Evolutionary conservation across 2,797 vertebrate genomes (phyloP).

Genomic region (Darevskia nairensis): DNA sequence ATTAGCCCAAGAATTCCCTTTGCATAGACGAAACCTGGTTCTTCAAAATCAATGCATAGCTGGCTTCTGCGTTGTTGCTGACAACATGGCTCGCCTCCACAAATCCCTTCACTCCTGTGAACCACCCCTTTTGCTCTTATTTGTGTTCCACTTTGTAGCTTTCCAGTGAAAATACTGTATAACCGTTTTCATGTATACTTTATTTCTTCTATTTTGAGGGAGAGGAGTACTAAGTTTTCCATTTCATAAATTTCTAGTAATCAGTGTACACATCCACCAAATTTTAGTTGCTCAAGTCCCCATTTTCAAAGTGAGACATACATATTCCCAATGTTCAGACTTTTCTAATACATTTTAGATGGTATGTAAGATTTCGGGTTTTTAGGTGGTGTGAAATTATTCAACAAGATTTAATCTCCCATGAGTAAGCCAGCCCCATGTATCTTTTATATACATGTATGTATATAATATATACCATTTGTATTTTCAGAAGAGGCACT

Average conservation of each 20-base stretch:
- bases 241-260: not conserved
- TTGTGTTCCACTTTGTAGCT: not conserved
- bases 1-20: not conserved
- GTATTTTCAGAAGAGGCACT: slow-evolving; percentile 89
- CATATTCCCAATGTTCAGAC: not conserved
- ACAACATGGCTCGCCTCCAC: not conserved
- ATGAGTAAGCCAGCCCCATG: not conserved
- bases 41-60: not conserved
- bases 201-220: not conserved
- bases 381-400: not conserved
- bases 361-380: not conserved
- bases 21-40: not conserved
- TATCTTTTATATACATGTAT: not conserved
- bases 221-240: not conserved
- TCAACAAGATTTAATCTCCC: not conserved
- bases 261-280: not conserved
- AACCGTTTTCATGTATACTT: not conserved
- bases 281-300: not conserved
- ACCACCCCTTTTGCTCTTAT: not conserved
- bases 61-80: not conserved
- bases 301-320: not conserved
- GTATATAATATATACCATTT: slow-evolving; percentile 17
- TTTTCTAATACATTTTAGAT: not conserved
- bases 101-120: not conserved
- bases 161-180: not conserved